Percentiles rank a stretch among this genome's conserved stretches.
phyloP scores from a whole-genome alignment of 2,113 vertebrate species.

The Python bivittatus region DNA sequence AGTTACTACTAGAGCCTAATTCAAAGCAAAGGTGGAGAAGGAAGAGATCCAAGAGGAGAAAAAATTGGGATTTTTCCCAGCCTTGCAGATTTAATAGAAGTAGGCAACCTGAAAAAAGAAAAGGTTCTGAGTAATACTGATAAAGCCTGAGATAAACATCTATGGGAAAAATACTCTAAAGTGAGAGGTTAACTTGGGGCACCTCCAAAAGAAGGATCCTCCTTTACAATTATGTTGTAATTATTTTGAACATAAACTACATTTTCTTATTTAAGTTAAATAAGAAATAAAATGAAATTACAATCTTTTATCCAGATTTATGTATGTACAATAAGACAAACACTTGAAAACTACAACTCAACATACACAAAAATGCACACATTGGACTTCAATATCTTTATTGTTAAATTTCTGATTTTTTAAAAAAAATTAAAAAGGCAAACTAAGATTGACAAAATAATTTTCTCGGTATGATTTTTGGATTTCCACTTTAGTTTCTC shows the following conservation, averaged over 20 bases:
- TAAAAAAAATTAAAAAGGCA: too few relatives aligned
- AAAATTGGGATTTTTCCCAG: not conserved
- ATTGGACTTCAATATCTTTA: not conserved
- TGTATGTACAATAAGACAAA: not conserved
- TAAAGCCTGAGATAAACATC: not conserved
- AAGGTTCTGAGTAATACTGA: not conserved
- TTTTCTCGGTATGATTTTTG: too few relatives aligned
- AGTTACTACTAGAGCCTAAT: not conserved
- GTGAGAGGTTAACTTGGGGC: not conserved
- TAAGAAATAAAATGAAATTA: too few relatives aligned
- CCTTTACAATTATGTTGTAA: not conserved
- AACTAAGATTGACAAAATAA: too few relatives aligned
- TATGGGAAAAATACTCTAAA: not conserved
- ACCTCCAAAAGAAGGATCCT: not conserved
- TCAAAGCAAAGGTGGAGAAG: not conserved
- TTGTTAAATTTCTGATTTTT: not conserved
- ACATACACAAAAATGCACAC: not conserved
- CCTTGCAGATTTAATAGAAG: too few relatives aligned
- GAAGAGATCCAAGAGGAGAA: not conserved
- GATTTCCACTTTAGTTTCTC: too few relatives aligned
- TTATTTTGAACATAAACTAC: not conserved
- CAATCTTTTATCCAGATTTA: too few relatives aligned
- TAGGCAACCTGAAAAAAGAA: not conserved
- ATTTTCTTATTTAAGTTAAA: too few relatives aligned
- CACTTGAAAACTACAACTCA: not conserved